Conservation (phyloP, 2,888 invertebrate genomes). For the Cosmorhoe ocellata region DNA sequence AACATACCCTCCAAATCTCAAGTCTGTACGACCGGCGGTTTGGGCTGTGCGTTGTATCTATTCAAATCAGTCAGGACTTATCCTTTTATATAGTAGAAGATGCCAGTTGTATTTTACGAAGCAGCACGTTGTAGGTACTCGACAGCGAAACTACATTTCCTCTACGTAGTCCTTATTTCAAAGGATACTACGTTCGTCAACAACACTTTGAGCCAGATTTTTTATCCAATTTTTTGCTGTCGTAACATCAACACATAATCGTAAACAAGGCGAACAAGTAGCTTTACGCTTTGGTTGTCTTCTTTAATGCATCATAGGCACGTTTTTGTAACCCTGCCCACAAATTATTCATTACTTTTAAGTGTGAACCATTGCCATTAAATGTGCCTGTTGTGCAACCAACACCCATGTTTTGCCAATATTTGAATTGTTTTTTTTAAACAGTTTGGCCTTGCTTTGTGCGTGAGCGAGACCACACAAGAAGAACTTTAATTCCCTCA, state of each 20-base stretch:
- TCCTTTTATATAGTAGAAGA: too few species aligned
- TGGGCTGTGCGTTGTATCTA: too few species aligned
- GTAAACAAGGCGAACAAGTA: slow-evolving; percentile 56
- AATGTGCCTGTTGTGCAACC: slow-evolving; percentile 14
- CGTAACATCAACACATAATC: slow-evolving; percentile 51
- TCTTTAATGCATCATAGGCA: slow-evolving; percentile 37
- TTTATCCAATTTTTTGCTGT: slow-evolving; percentile 22
- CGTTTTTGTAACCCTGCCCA: slow-evolving; percentile 14
- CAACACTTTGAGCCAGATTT: slow-evolving; percentile 3
- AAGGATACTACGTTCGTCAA: slow-evolving; percentile 7
- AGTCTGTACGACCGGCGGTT: too few species aligned
- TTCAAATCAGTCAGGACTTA: too few species aligned
- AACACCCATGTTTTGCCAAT: slow-evolving; percentile 23
- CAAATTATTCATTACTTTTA: slow-evolving; percentile 22
- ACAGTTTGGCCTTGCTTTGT: slow-evolving; percentile 20
- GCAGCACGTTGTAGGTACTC: slow-evolving; percentile 30
- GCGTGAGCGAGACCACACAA: slow-evolving; percentile 25
- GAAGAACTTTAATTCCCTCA: slow-evolving; percentile 7
- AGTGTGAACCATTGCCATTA: slow-evolving; percentile 19
- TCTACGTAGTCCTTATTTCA: slow-evolving; percentile 20
- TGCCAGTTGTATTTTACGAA: slow-evolving; percentile 36
- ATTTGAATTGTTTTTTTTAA: slow-evolving; percentile 24
- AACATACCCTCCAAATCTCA: too few species aligned
- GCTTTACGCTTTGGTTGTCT: slow-evolving; percentile 60
- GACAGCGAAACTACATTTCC: slow-evolving; percentile 33